phyloP scores from a whole-genome alignment of 2,888 invertebrate species.

The Drosophila kokeensis region DNA sequence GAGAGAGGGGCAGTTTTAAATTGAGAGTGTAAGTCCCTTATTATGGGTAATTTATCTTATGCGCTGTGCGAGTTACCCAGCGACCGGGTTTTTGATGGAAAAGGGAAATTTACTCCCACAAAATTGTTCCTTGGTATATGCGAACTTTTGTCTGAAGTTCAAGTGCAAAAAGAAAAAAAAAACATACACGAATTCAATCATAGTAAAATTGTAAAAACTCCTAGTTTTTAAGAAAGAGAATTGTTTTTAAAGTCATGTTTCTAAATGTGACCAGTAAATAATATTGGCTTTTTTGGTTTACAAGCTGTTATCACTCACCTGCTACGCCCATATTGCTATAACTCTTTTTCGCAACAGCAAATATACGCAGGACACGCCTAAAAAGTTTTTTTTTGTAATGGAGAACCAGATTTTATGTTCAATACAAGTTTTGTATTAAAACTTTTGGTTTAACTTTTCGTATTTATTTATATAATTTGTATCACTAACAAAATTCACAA shows the following conservation, averaged over 20 bases:
- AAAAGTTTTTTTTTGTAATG: neutral
- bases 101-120: conserved; percentile 63
- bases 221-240: fast-evolving
- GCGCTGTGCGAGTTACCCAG: conserved; percentile 36
- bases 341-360: conserved; percentile 27
- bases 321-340: conserved; percentile 57
- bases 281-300: neutral
- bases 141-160: conserved; percentile 71
- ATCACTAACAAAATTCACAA: neutral
- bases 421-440: neutral
- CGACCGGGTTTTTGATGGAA: conserved; percentile 35
- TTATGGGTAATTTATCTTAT: conserved; percentile 69
- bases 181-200: conserved; percentile 16
- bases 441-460: neutral
- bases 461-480: neutral
- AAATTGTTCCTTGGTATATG: conserved; percentile 59
- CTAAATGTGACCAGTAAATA: too few species aligned
- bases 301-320: conserved; percentile 59
- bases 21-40: conserved; percentile 51
- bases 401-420: neutral
- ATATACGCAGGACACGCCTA: conserved; percentile 47
- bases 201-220: conserved; percentile 15
- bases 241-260: fast-evolving
- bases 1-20: neutral
- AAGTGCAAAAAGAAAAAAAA: conserved; percentile 63